Evolutionary conservation across 1,140 invertebrate genomes (phyloP).

Genomic region (Ips nitidus): DNA sequence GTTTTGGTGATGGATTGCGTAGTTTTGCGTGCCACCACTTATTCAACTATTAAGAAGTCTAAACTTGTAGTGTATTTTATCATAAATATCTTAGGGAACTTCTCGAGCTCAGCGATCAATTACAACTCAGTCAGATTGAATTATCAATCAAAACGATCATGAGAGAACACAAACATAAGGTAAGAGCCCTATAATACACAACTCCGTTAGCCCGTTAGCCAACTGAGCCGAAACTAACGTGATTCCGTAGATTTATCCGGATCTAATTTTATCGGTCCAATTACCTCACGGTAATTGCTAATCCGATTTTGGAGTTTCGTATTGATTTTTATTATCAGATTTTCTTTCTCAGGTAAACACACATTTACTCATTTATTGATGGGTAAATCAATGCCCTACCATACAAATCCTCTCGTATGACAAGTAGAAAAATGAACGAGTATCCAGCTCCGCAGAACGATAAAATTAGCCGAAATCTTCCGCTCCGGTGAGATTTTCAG

Average conservation of each 20-base stretch:
- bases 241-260: conserved; percentile 32
- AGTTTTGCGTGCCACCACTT: too few relatives aligned
- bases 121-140: too few relatives aligned
- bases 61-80: too few relatives aligned
- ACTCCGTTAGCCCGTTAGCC: conserved; percentile 14
- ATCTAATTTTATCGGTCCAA: conserved; percentile 37
- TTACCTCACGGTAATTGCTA: conserved; percentile 31
- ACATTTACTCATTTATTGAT: not conserved
- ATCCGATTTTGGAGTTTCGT: conserved; percentile 27
- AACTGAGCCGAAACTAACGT: conserved; percentile 29
- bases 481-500: conserved; percentile 32
- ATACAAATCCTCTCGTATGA: conserved; percentile 9
- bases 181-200: not conserved
- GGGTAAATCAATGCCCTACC: too few relatives aligned
- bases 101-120: too few relatives aligned
- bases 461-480: conserved; percentile 29
- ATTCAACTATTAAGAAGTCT: too few relatives aligned
- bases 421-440: conserved; percentile 24
- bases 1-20: too few relatives aligned
- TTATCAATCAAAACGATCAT: too few relatives aligned
- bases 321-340: conserved; percentile 30
- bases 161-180: too few relatives aligned
- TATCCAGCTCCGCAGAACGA: conserved; percentile 18
- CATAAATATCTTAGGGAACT: too few relatives aligned
- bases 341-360: not conserved